Conservation (phyloP, 1,140 invertebrate species). For the Physella acuta region DNA sequence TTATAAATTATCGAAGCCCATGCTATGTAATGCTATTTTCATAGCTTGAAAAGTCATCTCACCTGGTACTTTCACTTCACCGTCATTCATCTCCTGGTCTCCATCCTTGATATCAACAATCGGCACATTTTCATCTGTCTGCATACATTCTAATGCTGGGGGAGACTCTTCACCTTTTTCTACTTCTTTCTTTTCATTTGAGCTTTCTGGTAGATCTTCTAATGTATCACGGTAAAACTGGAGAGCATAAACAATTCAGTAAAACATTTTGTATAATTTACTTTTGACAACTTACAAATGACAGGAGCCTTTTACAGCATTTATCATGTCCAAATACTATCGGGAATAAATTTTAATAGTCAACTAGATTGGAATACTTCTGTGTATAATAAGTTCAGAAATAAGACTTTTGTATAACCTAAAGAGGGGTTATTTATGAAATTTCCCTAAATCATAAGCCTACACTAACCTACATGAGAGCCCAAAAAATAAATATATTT, state of each 20-base stretch:
- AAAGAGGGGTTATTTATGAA: neutral
- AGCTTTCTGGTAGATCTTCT: constrained; percentile 55
- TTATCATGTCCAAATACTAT: too few relatives aligned
- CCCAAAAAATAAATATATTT: constrained; percentile 28
- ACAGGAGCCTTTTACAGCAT: neutral
- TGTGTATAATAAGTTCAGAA: neutral
- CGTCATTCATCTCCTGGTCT: neutral
- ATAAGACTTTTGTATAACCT: neutral
- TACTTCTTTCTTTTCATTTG: constrained; percentile 32
- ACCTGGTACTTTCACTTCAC: constrained; percentile 2
- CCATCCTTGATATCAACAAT: constrained; percentile 3
- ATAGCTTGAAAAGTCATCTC: too few relatives aligned
- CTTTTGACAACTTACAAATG: neutral
- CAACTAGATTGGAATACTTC: neutral
- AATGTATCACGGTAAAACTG: constrained; percentile 89
- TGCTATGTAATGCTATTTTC: too few relatives aligned
- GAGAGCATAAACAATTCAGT: constrained; percentile 23
- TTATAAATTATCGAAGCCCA: too few relatives aligned
- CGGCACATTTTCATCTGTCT: constrained; percentile 17
- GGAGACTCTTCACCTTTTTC: constrained; percentile 31
- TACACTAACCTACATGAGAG: neutral
- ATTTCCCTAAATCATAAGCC: neutral
- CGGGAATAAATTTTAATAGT: neutral
- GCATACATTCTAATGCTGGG: neutral
- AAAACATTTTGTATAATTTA: constrained; percentile 1